Conservation (phyloP, 2,888 invertebrate genomes). For the Drosophila tripunctata region DNA sequence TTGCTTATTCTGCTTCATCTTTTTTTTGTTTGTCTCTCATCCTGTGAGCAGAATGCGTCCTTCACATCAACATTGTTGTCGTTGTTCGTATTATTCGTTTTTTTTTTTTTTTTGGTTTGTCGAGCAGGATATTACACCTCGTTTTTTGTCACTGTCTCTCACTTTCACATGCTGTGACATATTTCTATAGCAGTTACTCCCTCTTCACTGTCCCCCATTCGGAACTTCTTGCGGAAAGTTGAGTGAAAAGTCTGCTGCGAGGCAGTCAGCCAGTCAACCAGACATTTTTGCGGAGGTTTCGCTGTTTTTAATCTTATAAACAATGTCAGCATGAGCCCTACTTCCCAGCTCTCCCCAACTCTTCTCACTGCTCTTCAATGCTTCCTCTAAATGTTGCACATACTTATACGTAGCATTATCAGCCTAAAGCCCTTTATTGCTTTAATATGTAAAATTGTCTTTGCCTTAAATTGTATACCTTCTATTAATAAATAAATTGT, state of each 20-base stretch:
- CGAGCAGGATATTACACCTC: conserved; percentile 77
- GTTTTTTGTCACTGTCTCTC: conserved; percentile 74
- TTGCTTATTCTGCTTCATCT: conserved; percentile 2
- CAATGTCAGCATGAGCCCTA: conserved; percentile 70
- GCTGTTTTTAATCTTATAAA: conserved; percentile 68
- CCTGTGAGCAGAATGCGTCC: conserved; percentile 21
- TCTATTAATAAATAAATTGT: conserved; percentile 7
- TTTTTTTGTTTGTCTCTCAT: conserved; percentile 20
- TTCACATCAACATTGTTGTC: conserved; percentile 36
- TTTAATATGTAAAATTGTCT: conserved; percentile 71
- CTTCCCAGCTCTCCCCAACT: conserved; percentile 27
- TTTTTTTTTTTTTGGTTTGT: conserved; percentile 38
- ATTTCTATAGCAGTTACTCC: conserved; percentile 58
- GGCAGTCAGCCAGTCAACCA: conserved; percentile 57
- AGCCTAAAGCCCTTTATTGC: conserved; percentile 58
- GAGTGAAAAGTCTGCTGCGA: conserved; percentile 47
- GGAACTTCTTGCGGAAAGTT: conserved; percentile 32
- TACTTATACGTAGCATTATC: conserved; percentile 21
- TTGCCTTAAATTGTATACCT: conserved; percentile 26
- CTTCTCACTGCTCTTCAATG: conserved; percentile 2
- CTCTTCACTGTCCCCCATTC: neutral
- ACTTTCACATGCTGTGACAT: conserved; percentile 79
- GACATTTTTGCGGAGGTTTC: conserved; percentile 55
- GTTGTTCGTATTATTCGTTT: conserved; percentile 11
- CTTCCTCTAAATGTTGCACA: conserved; percentile 56